Conservation (phyloP, 1,140 invertebrate species). For the Cyclargus thomasi region DNA sequence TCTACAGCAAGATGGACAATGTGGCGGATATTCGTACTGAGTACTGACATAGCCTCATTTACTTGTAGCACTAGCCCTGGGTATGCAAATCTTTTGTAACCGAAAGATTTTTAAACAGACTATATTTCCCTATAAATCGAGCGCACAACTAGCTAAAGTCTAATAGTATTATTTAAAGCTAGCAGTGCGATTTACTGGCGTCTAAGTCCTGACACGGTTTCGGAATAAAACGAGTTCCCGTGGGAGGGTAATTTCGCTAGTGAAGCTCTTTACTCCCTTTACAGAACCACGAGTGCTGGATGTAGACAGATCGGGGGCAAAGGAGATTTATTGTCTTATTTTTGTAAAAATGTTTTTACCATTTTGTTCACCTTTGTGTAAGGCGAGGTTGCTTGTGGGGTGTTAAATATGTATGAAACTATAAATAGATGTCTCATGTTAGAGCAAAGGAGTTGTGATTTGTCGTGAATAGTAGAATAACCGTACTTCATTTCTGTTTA, state of each 20-base stretch:
- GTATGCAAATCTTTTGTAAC: too few species aligned
- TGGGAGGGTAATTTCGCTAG: slow-evolving; percentile 22
- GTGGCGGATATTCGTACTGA: too few species aligned
- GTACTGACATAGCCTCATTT: too few species aligned
- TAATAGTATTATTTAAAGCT: background rate
- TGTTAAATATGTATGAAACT: too few species aligned
- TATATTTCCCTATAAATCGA: background rate
- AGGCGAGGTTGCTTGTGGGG: background rate
- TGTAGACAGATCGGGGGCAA: background rate
- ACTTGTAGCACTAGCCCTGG: too few species aligned
- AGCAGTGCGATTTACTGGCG: background rate
- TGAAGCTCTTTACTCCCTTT: background rate
- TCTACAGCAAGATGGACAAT: too few species aligned
- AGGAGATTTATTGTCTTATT: background rate
- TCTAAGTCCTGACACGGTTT: background rate
- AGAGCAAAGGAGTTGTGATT: too few species aligned
- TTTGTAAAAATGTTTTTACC: background rate
- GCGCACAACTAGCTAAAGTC: background rate
- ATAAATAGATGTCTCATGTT: too few species aligned
- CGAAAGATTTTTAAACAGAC: too few species aligned
- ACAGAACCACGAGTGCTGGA: background rate
- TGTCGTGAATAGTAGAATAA: too few species aligned
- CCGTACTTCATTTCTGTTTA: too few species aligned
- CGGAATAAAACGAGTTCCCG: slow-evolving; percentile 1
- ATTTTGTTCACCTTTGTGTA: background rate